Conservation (phyloP, 2,888 invertebrate species). For the Drosophila robusta region DNA sequence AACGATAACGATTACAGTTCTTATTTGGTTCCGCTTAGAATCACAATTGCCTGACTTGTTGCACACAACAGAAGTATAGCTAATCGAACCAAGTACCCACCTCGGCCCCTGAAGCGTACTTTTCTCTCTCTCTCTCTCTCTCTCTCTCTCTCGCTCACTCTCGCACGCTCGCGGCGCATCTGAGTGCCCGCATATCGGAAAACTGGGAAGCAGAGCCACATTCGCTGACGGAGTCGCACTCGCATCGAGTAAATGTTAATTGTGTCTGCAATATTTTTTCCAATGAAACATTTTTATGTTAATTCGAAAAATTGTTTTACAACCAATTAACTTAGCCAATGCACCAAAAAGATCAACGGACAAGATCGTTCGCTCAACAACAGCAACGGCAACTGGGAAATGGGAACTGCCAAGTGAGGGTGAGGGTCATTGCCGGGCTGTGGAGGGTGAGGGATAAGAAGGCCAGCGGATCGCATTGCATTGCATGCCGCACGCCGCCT, state of each 20-base stretch:
- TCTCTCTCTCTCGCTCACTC: neutral
- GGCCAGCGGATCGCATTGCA: slow-evolving; percentile 56
- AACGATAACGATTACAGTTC: no score
- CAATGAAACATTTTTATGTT: slow-evolving; percentile 81
- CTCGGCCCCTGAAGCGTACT: neutral
- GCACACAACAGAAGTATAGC: slow-evolving; percentile 1
- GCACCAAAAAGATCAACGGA: slow-evolving; percentile 82
- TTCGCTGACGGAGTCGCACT: slow-evolving; percentile 2
- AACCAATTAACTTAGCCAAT: slow-evolving; percentile 83
- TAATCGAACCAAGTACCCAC: slow-evolving; percentile 5
- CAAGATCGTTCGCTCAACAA: slow-evolving; percentile 67
- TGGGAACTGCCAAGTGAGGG: slow-evolving; percentile 29
- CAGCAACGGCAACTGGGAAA: slow-evolving; percentile 18
- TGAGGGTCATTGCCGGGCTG: slow-evolving; percentile 19
- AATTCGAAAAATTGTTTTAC: slow-evolving; percentile 81
- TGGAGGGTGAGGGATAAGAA: slow-evolving; percentile 20
- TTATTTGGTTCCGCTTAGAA: neutral
- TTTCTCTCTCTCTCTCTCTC: neutral
- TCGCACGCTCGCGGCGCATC: neutral
- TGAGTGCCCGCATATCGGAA: slow-evolving; percentile 44
- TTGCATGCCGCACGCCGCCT: slow-evolving; percentile 65
- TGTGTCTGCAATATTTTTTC: slow-evolving; percentile 71
- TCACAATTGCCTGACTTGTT: slow-evolving; percentile 2
- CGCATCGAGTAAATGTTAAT: slow-evolving; percentile 56
- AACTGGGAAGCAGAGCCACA: slow-evolving; percentile 8